Percentiles rank a stretch among this genome's conserved stretches.
These are phyloP conservation scores for Monopis laevigella DNA, from an alignment of 2,888 invertebrate species.

Conservation along the genomic window DNA sequence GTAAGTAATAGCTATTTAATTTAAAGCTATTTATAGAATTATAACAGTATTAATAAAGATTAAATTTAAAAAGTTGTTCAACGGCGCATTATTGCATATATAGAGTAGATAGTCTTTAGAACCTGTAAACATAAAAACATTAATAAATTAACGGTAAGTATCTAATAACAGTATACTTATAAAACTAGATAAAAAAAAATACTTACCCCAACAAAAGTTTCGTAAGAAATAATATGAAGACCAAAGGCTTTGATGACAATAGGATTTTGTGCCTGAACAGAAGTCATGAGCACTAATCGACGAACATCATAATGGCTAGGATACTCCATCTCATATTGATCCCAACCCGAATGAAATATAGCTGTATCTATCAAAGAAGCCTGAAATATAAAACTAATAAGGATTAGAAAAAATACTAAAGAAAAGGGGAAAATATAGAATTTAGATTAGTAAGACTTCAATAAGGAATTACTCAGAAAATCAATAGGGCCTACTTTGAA, in stretches of 20 bases:
- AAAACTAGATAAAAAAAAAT: neutral
- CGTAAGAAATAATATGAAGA: conserved; percentile 10
- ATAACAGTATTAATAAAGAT: too few species aligned
- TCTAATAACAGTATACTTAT: neutral
- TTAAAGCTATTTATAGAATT: too few species aligned
- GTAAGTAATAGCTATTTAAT: too few species aligned
- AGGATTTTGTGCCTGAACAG: conserved; percentile 12
- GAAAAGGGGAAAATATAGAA: too few species aligned
- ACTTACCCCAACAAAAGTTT: conserved; percentile 11
- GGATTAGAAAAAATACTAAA: neutral
- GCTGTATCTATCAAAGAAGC: conserved; percentile 10
- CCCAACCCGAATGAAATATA: conserved; percentile 15
- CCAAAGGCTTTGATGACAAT: conserved; percentile 13
- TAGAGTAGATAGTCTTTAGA: too few species aligned
- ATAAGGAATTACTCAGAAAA: too few species aligned
- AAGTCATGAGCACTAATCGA: conserved; percentile 13
- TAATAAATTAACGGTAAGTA: too few species aligned
- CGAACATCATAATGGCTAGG: conserved; percentile 1
- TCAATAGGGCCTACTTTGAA: too few species aligned
- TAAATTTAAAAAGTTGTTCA: too few species aligned
- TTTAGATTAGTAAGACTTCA: too few species aligned
- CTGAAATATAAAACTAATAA: neutral
- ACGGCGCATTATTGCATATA: too few species aligned
- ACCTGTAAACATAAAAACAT: too few species aligned
- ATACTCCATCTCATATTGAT: neutral